Conservation (phyloP, 30 jellyfish, hydroid and myxozoan genomes). For the Turritopsis dohrnii region DNA sequence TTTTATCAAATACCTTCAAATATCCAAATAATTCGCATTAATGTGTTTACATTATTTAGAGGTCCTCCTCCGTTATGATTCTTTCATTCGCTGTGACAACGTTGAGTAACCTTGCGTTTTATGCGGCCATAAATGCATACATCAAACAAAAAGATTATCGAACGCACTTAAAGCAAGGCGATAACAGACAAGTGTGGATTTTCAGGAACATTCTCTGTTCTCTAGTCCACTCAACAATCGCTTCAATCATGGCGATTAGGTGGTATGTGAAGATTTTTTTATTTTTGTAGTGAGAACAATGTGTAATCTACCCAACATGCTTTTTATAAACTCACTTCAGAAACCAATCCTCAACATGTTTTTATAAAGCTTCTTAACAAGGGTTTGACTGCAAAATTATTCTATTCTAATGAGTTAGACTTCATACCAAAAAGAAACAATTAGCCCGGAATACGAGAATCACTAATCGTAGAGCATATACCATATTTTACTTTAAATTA, state of each 20-base stretch:
- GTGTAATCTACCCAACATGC: too few species aligned
- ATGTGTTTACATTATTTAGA: background rate
- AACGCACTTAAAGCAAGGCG: background rate
- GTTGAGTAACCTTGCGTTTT: background rate
- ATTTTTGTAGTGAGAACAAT: too few species aligned
- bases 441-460: background rate
- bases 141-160: background rate
- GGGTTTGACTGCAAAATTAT: too few species aligned
- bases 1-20: too few species aligned
- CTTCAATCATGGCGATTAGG: background rate
- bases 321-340: too few species aligned
- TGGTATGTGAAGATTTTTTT: background rate
- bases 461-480: too few species aligned
- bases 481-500: background rate
- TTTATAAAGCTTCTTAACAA: too few species aligned
- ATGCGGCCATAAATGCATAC: background rate
- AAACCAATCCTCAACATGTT: too few species aligned
- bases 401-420: too few species aligned
- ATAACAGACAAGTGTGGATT: background rate
- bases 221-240: background rate
- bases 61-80: background rate
- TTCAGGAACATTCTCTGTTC: background rate
- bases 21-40: too few species aligned
- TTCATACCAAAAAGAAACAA: too few species aligned
- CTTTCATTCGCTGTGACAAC: background rate